Evolutionary conservation across 2,113 vertebrate genomes (phyloP), one percentile per base, ranked within the genome.

Genomic region (Macaca nemestrina): DNA sequence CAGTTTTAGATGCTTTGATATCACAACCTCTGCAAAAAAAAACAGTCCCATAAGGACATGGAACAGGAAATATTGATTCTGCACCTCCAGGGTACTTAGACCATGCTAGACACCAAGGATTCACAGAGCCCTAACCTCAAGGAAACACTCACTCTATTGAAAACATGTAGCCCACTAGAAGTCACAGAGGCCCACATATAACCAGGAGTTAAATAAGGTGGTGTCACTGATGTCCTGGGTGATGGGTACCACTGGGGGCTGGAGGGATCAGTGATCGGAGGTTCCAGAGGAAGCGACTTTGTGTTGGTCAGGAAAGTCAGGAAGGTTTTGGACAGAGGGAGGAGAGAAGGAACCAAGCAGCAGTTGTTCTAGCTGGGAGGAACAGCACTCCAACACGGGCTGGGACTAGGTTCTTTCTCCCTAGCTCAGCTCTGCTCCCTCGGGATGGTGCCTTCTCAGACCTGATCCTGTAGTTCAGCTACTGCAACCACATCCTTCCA

Each of bases 311-410:
- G 35, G 23, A 86, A 32, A 17, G 32, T 86, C 4, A 48, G 81
- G 40, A 48, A 92, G 38, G 55, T 87, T 61, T 55, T 83, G 55
- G 45, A 64, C 22, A 55, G 50, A 94, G 88, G 55, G 9, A 35
- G 38, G 13, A 48, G 38, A 93, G 45, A 75, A 91, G 43, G 48
- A 84, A 95, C 38, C 23, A 9, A 10, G 30, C 6, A 0, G 30
- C 5, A 2, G 32, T 67, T 40, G 14, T 35, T n/a, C 57, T 35
- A 43, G 45, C 30, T 6, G 50, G 14, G 4, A 2, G 8, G 22
- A 40, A 35, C 0, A 0, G 8, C 6, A 7, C 25, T 40, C 43
- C 13, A 14, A 8, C 52, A 43, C 38, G 35, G 50, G 20, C 64
- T 32, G 23, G n/a, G 68, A 78, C 75, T 50, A 9, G 4, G 3